phyloP scores from a whole-genome alignment of 2,113 vertebrate species.

The Myotis lucifugus region DNA sequence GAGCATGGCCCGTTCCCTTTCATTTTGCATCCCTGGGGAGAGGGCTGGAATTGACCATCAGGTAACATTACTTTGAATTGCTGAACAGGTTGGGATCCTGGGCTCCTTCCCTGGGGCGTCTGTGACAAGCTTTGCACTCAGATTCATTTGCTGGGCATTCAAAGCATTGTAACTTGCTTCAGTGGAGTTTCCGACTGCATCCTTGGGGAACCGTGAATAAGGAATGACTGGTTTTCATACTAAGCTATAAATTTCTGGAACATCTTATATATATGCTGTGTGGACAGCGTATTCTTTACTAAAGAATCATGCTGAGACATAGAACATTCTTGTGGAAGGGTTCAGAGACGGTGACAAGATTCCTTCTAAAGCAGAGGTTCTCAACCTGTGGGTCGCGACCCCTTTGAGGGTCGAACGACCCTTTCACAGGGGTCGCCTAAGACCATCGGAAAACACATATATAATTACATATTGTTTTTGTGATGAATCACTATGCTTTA shows the following conservation, averaged over 20 bases:
- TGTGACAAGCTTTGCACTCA: conserved; percentile 12
- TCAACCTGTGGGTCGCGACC: no score
- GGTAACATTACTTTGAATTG: background rate
- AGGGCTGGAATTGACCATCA: background rate
- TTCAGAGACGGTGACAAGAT: background rate
- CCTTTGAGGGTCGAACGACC: no score
- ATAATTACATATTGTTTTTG: no score
- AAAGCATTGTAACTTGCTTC: background rate
- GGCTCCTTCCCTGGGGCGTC: background rate
- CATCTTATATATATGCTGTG: background rate
- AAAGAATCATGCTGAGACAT: background rate
- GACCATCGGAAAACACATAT: no score
- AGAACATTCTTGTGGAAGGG: background rate
- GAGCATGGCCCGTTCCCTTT: background rate
- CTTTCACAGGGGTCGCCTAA: no score
- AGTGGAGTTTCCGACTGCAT: background rate
- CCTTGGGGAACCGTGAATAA: background rate
- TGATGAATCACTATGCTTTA: no score
- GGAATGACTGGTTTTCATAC: background rate
- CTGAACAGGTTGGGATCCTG: background rate
- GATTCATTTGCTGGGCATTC: background rate
- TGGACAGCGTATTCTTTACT: background rate
- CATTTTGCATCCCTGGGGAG: background rate
- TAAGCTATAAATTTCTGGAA: background rate
- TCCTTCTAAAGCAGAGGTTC: background rate